These are phyloP conservation scores for Pemphigus obesinymphae DNA, from an alignment of 1,140 invertebrate genomes.

Conservation along the genomic window DNA sequence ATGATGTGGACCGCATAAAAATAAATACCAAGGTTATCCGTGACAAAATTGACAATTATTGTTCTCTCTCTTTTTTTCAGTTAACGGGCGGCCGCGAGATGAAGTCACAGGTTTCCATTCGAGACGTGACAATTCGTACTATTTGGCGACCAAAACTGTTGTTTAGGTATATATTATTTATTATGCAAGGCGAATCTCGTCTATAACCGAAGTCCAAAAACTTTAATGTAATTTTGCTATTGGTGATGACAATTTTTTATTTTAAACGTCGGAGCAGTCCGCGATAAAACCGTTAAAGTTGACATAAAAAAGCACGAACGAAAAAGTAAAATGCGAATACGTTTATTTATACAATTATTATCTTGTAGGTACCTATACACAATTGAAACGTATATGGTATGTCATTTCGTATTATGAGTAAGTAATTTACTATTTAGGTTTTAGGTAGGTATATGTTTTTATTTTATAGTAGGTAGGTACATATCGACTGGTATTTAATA, in stretches of 20 bases:
- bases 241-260: not conserved
- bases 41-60: slow-evolving; percentile 40
- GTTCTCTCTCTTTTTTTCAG: slow-evolving; percentile 9
- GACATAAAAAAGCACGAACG: not conserved
- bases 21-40: slow-evolving; percentile 40
- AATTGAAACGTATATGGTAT: not conserved
- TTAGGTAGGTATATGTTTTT: too few relatives aligned
- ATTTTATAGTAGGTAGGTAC: too few relatives aligned
- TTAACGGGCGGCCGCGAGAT: slow-evolving; percentile 10
- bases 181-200: not conserved
- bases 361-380: too few relatives aligned
- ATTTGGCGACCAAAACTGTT: slow-evolving; percentile 3
- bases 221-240: not conserved
- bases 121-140: slow-evolving; percentile 37
- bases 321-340: not conserved
- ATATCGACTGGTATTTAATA: too few relatives aligned
- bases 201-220: not conserved
- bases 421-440: not conserved
- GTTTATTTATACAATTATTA: not conserved
- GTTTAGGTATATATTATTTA: slow-evolving; percentile 6
- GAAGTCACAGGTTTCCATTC: slow-evolving; percentile 27
- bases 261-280: not conserved
- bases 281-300: slow-evolving; percentile 9
- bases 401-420: not conserved
- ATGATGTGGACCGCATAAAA: slow-evolving; percentile 37